Conservation (phyloP, 2,888 invertebrate species). For the Apamea crenata region DNA sequence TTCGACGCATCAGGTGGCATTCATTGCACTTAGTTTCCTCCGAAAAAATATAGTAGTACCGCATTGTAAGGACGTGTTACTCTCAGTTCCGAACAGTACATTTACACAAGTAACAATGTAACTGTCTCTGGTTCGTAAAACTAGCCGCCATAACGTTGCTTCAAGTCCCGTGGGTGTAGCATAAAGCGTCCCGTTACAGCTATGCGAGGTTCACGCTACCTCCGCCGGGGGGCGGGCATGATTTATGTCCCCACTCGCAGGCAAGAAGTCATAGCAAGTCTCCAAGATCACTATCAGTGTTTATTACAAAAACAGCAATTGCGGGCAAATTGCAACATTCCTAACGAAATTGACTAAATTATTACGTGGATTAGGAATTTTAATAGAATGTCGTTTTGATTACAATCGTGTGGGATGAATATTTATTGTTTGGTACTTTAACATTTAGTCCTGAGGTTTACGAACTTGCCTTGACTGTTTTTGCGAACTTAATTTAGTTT, state of each 20-base stretch:
- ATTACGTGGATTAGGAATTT: constrained; percentile 50
- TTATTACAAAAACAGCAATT: constrained; percentile 37
- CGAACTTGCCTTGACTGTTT: neutral
- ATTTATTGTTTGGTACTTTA: constrained; percentile 45
- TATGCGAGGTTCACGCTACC: constrained; percentile 21
- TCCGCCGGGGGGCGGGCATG: constrained; percentile 50
- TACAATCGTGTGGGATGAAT: constrained; percentile 45
- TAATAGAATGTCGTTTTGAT: constrained; percentile 57
- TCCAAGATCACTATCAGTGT: constrained; percentile 46
- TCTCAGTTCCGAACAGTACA: neutral
- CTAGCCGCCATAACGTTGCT: constrained; percentile 11
- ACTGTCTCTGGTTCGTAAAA: constrained; percentile 17
- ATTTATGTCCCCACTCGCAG: constrained; percentile 53
- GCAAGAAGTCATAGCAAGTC: constrained; percentile 32
- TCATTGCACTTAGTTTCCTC: too few species aligned
- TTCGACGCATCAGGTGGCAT: too few species aligned
- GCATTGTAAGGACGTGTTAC: neutral
- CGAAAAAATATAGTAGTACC: neutral
- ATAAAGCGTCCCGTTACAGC: constrained; percentile 58
- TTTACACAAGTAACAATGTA: constrained; percentile 1
- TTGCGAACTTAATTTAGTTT: neutral
- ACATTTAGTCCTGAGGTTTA: constrained; percentile 9
- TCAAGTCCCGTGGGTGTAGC: constrained; percentile 25
- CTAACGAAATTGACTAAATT: constrained; percentile 45
- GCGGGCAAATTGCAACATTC: constrained; percentile 39